Evolutionary conservation across 2,113 vertebrate species (phyloP).

Genomic region (Oreochromis aureus): DNA sequence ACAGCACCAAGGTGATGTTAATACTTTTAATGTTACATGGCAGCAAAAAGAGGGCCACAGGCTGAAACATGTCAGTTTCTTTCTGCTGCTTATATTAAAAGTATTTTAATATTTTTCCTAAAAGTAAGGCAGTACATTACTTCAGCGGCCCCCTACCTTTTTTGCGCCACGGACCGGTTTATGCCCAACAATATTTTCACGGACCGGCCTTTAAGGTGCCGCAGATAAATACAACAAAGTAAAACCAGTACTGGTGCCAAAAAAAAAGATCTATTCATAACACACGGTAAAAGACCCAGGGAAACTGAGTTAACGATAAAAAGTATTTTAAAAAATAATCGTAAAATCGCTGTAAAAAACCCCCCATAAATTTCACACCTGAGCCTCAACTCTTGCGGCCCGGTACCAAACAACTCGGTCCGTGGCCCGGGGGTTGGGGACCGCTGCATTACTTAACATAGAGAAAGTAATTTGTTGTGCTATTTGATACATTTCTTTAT

Average conservation of each 20-base stretch:
- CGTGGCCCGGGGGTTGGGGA: neutral
- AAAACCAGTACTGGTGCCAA: neutral
- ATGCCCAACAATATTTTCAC: neutral
- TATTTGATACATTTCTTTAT: neutral
- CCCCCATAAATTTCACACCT: neutral
- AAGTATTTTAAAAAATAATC: neutral
- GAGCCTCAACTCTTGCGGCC: neutral
- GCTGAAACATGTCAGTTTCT: neutral
- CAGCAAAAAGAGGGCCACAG: neutral
- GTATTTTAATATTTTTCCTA: neutral
- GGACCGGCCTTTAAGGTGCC: neutral
- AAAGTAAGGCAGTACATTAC: neutral
- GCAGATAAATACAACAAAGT: neutral
- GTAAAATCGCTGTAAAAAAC: accelerated
- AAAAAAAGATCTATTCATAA: neutral
- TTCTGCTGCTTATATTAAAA: neutral
- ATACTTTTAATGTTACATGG: neutral
- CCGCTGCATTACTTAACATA: neutral
- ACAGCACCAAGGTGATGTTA: neutral
- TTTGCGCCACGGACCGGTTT: neutral
- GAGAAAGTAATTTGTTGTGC: neutral
- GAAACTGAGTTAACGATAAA: neutral
- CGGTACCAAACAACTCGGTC: no score
- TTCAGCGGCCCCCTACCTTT: neutral
- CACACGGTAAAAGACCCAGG: neutral